A percentile compares a stretch with the other conserved stretches of the same genome.
phyloP scores from a whole-genome alignment of 1,140 invertebrate genomes.

The Drosophila navojoa region DNA sequence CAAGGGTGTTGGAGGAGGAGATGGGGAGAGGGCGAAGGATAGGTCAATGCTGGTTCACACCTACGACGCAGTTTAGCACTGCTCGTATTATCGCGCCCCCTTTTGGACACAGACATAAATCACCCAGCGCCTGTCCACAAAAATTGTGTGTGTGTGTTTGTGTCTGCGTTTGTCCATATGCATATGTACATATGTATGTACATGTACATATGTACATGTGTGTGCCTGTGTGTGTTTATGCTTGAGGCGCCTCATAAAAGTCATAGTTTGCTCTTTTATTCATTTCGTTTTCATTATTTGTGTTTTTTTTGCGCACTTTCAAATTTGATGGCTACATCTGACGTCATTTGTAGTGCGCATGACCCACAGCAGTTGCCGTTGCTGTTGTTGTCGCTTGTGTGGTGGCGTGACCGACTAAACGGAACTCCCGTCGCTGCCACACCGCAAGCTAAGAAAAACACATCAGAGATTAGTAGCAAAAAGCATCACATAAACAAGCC shows the following conservation, averaged over 20 bases:
- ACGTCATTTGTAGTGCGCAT: conserved; percentile 76
- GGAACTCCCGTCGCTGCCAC: conserved; percentile 56
- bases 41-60: conserved; percentile 53
- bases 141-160: conserved; percentile 34
- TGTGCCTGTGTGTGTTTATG: conserved; percentile 37
- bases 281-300: conserved; percentile 53
- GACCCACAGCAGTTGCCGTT: conserved; percentile 52
- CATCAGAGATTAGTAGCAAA: conserved; percentile 38
- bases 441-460: conserved; percentile 49
- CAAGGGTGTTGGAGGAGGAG: neutral
- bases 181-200: neutral
- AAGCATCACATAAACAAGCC: conserved; percentile 52
- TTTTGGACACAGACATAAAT: conserved; percentile 57
- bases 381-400: conserved; percentile 63
- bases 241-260: conserved; percentile 57
- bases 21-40: conserved; percentile 1
- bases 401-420: conserved; percentile 79
- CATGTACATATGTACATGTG: conserved; percentile 22
- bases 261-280: conserved; percentile 49
- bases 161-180: conserved; percentile 37
- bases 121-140: conserved; percentile 42
- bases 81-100: conserved; percentile 45
- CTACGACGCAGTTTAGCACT: conserved; percentile 43
- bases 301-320: conserved; percentile 71
- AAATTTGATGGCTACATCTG: conserved; percentile 73